These are phyloP conservation scores for Drosophila lacicola DNA, from an alignment of 2,888 invertebrate genomes.

Conservation along the genomic window DNA sequence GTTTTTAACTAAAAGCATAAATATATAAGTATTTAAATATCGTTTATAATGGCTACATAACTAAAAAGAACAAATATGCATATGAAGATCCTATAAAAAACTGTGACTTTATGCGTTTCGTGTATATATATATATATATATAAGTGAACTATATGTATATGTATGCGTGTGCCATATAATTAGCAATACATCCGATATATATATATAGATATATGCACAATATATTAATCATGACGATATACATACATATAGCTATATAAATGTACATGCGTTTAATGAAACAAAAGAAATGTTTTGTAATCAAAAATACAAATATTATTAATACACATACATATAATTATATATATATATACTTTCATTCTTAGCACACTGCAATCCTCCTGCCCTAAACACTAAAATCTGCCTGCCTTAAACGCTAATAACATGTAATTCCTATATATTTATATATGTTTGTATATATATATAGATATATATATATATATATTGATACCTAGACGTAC, in stretches of 20 bases:
- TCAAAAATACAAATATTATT: constrained; percentile 45
- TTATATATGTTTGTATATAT: not conserved
- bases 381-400: constrained; percentile 34
- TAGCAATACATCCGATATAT: constrained; percentile 50
- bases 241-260: constrained; percentile 1
- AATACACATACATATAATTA: constrained; percentile 31
- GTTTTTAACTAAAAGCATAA: constrained; percentile 69
- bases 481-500: constrained; percentile 46
- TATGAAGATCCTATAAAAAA: constrained; percentile 66
- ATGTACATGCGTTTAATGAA: constrained; percentile 24
- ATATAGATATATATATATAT: constrained; percentile 22
- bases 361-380: constrained; percentile 35
- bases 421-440: constrained; percentile 64
- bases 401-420: constrained; percentile 65
- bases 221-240: constrained; percentile 25
- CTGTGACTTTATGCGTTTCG: constrained; percentile 61
- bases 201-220: constrained; percentile 34
- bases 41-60: constrained; percentile 56
- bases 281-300: constrained; percentile 23
- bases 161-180: constrained; percentile 35
- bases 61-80: constrained; percentile 60
- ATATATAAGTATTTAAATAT: constrained; percentile 57
- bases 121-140: constrained; percentile 22
- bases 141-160: constrained; percentile 10
- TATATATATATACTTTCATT: constrained; percentile 28